Percentiles rank a stretch among this genome's conserved stretches.
phyloP scores from a whole-genome alignment of 2,113 vertebrate species.

The Scopus umbretta region DNA sequence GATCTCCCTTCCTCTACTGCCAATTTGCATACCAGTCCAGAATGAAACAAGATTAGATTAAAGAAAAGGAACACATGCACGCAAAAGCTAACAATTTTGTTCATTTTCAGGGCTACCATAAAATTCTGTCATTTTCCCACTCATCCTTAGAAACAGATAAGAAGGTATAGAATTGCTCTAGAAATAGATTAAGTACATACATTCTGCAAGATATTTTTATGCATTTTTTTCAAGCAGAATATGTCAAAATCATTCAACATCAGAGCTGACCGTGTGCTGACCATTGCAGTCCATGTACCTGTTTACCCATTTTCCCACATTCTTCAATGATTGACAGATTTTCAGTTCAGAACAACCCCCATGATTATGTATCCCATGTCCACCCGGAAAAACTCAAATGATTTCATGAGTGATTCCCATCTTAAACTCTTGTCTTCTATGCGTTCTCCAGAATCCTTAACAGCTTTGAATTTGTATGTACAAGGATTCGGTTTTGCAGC shows the following conservation, averaged over 20 bases:
- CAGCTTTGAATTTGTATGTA: neutral
- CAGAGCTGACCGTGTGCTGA: neutral
- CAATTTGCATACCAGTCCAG: neutral
- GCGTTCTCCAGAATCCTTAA: neutral
- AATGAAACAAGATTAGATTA: neutral
- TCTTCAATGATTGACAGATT: neutral
- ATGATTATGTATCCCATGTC: neutral
- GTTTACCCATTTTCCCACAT: neutral
- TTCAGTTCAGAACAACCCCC: neutral
- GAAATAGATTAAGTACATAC: neutral
- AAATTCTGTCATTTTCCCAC: neutral
- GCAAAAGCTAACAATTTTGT: neutral
- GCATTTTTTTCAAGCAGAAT: neutral
- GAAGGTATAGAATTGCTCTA: neutral
- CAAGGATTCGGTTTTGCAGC: neutral
- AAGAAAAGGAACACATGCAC: neutral
- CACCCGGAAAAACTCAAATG: neutral
- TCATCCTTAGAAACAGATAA: neutral
- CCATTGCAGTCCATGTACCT: neutral
- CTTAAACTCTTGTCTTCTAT: neutral
- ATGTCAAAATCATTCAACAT: neutral
- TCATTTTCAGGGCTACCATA: neutral
- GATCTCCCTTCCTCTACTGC: neutral
- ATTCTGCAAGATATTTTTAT: neutral
- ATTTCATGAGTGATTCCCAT: neutral